Conservation (phyloP, 2,888 invertebrate genomes). For the Piscicola geometra region DNA sequence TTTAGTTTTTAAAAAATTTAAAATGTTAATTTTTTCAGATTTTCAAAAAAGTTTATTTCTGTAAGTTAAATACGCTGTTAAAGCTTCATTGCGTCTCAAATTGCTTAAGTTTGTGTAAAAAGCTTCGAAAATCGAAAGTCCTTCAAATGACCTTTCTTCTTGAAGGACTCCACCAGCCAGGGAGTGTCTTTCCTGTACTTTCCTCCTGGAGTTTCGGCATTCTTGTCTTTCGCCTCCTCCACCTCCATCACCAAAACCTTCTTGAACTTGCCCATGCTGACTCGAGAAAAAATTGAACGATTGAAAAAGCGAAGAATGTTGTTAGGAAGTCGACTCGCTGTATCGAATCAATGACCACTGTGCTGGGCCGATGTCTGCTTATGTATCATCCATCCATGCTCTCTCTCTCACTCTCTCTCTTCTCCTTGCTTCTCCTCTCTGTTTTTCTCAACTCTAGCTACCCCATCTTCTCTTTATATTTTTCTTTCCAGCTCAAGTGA, state of each 20-base stretch:
- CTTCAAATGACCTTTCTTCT: conserved; percentile 35
- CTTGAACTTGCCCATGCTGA: conserved; percentile 38
- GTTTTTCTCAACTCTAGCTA: background rate
- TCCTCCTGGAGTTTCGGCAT: conserved; percentile 39
- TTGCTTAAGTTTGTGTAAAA: no score
- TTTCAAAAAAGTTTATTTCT: no score
- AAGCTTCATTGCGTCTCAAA: no score
- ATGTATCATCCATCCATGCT: background rate
- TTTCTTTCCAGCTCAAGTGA: background rate
- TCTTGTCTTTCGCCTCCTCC: conserved; percentile 40
- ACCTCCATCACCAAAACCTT: conserved; percentile 40
- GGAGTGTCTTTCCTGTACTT: conserved; percentile 40
- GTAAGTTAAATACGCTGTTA: no score
- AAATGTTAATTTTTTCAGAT: no score
- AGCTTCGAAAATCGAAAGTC: background rate
- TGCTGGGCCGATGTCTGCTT: background rate
- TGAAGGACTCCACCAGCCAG: conserved; percentile 41
- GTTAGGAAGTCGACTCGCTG: background rate
- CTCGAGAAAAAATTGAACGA: conserved; percentile 10
- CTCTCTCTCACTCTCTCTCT: background rate
- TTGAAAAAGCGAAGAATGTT: conserved; percentile 14
- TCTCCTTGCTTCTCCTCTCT: background rate
- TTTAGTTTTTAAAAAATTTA: no score
- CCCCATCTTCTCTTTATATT: background rate
- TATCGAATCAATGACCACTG: conserved; percentile 5